Evolutionary conservation across 2,888 invertebrate genomes (phyloP), one percentile per base, ranked within the genome.

Genomic region (Harpalus rufipes): DNA sequence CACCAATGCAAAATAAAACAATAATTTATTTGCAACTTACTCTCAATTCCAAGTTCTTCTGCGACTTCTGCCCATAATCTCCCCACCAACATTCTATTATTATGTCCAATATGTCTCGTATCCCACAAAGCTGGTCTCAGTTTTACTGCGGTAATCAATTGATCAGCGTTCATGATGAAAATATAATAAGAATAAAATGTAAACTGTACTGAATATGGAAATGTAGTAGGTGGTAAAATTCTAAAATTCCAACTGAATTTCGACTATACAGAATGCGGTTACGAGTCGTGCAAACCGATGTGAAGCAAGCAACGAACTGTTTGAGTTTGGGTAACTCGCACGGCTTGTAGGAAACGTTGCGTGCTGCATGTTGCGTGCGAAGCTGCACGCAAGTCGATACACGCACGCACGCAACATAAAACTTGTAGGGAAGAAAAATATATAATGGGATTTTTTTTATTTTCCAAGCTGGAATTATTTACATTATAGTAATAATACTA

Each of bases 1-100:
- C 1, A 32, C 32, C 32, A 32, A 6, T 32, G 32, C 32, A 32
- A 32, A 21, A 3, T 21, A 21, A 21, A 21, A 21, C 21, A 21
- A 21, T 21, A 21, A 21, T 21, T 21, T 21, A 1, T 21, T 21
- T 1, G 25, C 0, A 58, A 81, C 85, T 85, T 51, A 85, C 85
- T 85, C 12, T 81, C 81, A 74, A 81, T 81, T 21, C 76, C 74
- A 10, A 85, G 44, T 76, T 85, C 85, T 3, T 85, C 65, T 2
- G 85, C 85, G 12, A 85, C 81, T 51, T 85, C 85, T 10, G 18
- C 16, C 85, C 85, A 85, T 12, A 85, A 41, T 61, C 74, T 81
- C 14, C 81, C 81, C 18, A 85, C 76, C 41, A 85, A 39, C 63
- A 81, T 12, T n/a, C 85, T 74, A 78, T 85, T 85, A 65, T 81